Percentiles rank a stretch among this genome's conserved stretches.
Conservation (phyloP, 2,797 vertebrate genomes). For the Smutsia temminckii region DNA sequence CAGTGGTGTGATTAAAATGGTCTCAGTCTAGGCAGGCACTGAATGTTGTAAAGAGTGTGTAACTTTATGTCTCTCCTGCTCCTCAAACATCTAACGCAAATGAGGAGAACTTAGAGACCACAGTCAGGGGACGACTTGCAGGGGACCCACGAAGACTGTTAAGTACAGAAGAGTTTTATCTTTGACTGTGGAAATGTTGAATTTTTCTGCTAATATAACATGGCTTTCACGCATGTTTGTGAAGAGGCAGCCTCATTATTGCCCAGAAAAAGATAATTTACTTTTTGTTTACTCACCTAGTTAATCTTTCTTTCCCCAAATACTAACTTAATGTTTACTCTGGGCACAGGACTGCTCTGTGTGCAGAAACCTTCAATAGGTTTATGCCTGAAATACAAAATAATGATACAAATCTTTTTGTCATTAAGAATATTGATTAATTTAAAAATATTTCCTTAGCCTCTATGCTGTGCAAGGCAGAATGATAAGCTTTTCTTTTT, state of each 20-base stretch:
- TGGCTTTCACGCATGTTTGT: conserved; percentile 9
- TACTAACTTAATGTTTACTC: conserved; percentile 3
- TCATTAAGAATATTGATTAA: not conserved
- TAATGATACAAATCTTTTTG: not conserved
- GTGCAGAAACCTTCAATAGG: not conserved
- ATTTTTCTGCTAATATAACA: not conserved
- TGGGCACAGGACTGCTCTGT: not conserved
- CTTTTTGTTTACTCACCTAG: not conserved
- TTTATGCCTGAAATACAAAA: not conserved
- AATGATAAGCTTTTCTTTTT: not conserved
- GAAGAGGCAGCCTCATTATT: conserved; percentile 4
- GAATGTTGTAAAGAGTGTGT: not conserved
- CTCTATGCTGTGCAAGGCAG: not conserved
- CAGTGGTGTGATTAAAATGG: not conserved
- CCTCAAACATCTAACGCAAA: not conserved
- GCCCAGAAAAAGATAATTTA: not conserved
- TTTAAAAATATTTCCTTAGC: not conserved
- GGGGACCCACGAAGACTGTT: not conserved
- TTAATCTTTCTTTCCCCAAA: conserved; percentile 23
- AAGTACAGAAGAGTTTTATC: not conserved
- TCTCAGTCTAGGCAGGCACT: not conserved
- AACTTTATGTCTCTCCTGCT: not conserved
- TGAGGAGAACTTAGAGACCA: not conserved
- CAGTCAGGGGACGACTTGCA: not conserved
- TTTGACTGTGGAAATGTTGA: not conserved